These are phyloP conservation scores for Trichopria drosophilae DNA, from an alignment of 2,888 invertebrate species.

Conservation along the genomic window DNA sequence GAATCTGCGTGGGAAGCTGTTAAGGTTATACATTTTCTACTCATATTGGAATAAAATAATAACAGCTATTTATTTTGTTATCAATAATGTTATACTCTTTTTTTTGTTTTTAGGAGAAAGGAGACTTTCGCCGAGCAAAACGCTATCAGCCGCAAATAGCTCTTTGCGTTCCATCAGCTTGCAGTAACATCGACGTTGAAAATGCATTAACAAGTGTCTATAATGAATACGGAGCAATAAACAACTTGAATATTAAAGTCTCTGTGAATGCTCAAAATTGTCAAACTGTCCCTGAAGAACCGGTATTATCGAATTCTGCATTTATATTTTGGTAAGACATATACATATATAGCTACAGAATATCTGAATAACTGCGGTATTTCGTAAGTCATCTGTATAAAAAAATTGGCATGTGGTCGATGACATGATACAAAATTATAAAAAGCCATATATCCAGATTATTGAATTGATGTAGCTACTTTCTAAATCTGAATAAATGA, in stretches of 20 bases:
- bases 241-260: slow-evolving; percentile 33
- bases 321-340: slow-evolving; percentile 42
- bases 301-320: slow-evolving; percentile 29
- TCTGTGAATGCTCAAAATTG: slow-evolving; percentile 35
- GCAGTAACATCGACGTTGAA: slow-evolving; percentile 63
- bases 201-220: slow-evolving; percentile 59
- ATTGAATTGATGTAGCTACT: too few relatives aligned
- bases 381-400: too few relatives aligned
- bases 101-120: slow-evolving; percentile 40
- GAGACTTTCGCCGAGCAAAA: slow-evolving; percentile 39
- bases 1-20: slow-evolving; percentile 44
- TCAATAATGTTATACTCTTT: too few relatives aligned
- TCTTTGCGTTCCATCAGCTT: slow-evolving; percentile 66
- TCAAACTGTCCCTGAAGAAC: slow-evolving; percentile 35
- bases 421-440: too few relatives aligned
- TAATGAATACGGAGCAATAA: slow-evolving; percentile 47
- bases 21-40: slow-evolving; percentile 33
- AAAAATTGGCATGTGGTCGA: too few relatives aligned
- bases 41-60: too few relatives aligned
- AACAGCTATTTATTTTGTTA: too few relatives aligned
- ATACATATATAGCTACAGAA: too few relatives aligned
- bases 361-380: too few relatives aligned
- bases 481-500: too few relatives aligned
- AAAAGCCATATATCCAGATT: too few relatives aligned
- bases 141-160: slow-evolving; percentile 55